Base-by-base conservation (phyloP, 1,140 invertebrate species). In the Papilio aristodemus region DNA sequence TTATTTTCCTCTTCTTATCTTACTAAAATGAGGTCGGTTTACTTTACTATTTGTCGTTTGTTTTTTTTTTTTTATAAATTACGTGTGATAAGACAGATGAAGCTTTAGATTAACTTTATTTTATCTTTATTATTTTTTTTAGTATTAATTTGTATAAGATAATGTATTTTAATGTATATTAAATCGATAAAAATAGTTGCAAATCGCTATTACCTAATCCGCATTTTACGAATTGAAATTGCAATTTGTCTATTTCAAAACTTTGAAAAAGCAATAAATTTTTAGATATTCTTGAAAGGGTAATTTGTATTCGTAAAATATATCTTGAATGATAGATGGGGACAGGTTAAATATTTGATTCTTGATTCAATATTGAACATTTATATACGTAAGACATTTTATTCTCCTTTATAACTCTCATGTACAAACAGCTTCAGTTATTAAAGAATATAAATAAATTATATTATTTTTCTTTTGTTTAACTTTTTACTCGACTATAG, bases 241-340 rank as follows among this genome's bases (percentile, higher is more conserved):
- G 46, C 46, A 50, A 54, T 54, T 25, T 4, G 11, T 25, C 46
- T 54, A 25, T 25, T 54, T 54, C 19, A 54, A 54, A 54, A 22
- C 46, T 54, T 54, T 5, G 17, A 3, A 3, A 46, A 54, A 54
- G 19, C 22, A 17, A 54, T 54, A 54, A 54, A 54, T 54, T 19
- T 22, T 0, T 54, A 54, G 46, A 54, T 54, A 22, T 54, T 9
- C n/a, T 54, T 54, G 46, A 54, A 54, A 54, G 46, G 46, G 46
- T 11, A 22, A 54, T 54, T 54, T 54, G 6, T 54, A 54, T 17
- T 13, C 41, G 0, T 54, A 22, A 25, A 10, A 22, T 22, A 50
- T 22, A 11, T 7, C 19, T 3, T 22, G 43, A 46, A 19, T 22
- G 19, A 54, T 10, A 22, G 19, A 11, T 25, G 10, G 5, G 2